These are phyloP conservation scores for Condylostylus longicornis DNA, from an alignment of 1,140 invertebrate species.

Conservation along the genomic window DNA sequence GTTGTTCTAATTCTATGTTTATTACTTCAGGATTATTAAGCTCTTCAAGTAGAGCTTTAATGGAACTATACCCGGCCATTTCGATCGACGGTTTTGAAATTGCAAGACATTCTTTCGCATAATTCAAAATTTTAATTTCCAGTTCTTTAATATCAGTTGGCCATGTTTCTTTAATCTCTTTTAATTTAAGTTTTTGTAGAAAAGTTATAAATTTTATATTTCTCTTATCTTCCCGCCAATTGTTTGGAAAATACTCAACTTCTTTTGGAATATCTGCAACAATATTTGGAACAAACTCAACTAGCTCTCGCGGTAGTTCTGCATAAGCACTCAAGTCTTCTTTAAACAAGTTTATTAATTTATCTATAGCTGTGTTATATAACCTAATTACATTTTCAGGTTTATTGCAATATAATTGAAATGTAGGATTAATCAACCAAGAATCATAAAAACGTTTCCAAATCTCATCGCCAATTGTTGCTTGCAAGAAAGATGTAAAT, in stretches of 20 bases:
- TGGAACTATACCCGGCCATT: conserved; percentile 8
- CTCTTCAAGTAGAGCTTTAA: conserved; percentile 10
- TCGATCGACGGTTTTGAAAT: conserved; percentile 3
- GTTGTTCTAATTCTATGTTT: background rate
- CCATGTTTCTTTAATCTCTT: conserved; percentile 3
- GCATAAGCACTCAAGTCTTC: conserved; percentile 36
- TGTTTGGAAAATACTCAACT: conserved; percentile 39
- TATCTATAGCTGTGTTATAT: conserved; percentile 48
- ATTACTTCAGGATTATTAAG: conserved; percentile 1
- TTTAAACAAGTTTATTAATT: conserved; percentile 42
- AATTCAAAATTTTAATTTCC: conserved; percentile 19
- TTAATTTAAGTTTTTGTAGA: conserved; percentile 15
- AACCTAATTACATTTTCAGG: conserved; percentile 42
- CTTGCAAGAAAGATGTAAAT: conserved; percentile 15
- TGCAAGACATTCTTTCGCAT: conserved; percentile 10
- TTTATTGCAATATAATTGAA: conserved; percentile 35
- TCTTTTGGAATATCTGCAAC: conserved; percentile 30
- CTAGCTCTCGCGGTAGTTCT: conserved; percentile 38
- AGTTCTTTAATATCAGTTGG: background rate
- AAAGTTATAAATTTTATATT: conserved; percentile 8
- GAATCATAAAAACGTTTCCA: conserved; percentile 43
- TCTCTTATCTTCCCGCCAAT: conserved; percentile 31
- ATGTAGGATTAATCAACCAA: conserved; percentile 33
- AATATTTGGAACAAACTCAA: conserved; percentile 28
- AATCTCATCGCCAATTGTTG: conserved; percentile 37